Evolutionary conservation across 1,140 invertebrate species (phyloP), one percentile per base, ranked within the genome.

Genomic region (Chironomus tepperi): DNA sequence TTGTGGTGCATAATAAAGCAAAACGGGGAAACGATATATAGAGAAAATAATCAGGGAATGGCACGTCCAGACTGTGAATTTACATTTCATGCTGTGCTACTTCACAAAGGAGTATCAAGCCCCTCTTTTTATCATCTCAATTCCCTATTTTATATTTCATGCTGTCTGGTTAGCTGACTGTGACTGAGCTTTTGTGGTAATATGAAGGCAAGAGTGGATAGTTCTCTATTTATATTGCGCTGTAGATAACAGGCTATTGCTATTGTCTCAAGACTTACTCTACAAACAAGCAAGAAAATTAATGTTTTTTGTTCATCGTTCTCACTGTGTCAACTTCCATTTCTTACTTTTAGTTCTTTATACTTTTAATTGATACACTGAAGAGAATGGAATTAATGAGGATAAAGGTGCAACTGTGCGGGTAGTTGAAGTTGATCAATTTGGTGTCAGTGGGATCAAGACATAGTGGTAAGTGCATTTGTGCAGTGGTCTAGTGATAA

Each of bases 1-100:
- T 34, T 57, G 47, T 57, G 47, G 24, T 57, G 47, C n/a, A 57
- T 57, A 57, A 57, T 57, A 57, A 57, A 57, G 47, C 47, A 57
- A 12, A 57, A n/a, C 47, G 47, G n/a, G n/a, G n/a, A 15, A 57
- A n/a, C 47, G n/a, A 57, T 5, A 57, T 10, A 47, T 9, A 47
- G 1, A 57, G n/a, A 57, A 57, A 57, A 57, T 57, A 57, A 57
- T 57, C 47, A 57, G 47, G 47, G 47, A 57, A 57, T 15, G 12
- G n/a, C n/a, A 12, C n/a, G 12, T 57, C 47, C 12, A 12, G 24
- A 34, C 24, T 34, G 24, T 34, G 24, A 34, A 34, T 34, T 34
- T 34, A 34, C 24, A 34, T 34, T 34, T 34, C 24, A 34, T 34
- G 24, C 24, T 34, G 24, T 34, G 24, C 24, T n/a, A 34, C 24